These are phyloP conservation scores for Psix sp. DNA, from an alignment of 1,140 invertebrate genomes.

Conservation along the genomic window DNA sequence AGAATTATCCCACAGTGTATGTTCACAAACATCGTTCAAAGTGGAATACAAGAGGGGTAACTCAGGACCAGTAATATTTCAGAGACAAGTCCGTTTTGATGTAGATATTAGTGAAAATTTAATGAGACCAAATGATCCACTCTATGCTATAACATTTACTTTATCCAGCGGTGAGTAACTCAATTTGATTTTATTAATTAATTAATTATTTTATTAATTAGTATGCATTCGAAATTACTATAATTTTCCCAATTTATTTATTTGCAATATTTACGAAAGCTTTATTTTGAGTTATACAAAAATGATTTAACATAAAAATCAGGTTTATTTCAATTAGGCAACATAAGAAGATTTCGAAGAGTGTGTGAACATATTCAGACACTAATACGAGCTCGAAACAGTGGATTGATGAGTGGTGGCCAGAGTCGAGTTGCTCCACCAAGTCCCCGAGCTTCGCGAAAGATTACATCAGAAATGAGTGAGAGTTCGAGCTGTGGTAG, in stretches of 20 bases:
- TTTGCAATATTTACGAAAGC: neutral
- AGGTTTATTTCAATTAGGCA: slow-evolving; percentile 81
- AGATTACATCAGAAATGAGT: slow-evolving; percentile 84
- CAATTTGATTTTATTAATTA: too few species aligned
- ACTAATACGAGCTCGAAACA: slow-evolving; percentile 83
- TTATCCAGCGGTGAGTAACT: slow-evolving; percentile 92
- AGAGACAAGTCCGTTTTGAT: slow-evolving; percentile 96
- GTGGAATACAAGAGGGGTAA: slow-evolving; percentile 97
- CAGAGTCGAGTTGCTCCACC: slow-evolving; percentile 82
- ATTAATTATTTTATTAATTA: neutral
- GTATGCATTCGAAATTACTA: too few species aligned
- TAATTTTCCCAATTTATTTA: slow-evolving; percentile 4
- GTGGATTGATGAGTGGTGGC: slow-evolving; percentile 72
- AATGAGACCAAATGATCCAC: slow-evolving; percentile 86
- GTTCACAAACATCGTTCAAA: slow-evolving; percentile 98
- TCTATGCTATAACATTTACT: slow-evolving; percentile 97
- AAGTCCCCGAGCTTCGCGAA: slow-evolving; percentile 83
- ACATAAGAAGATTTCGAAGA: slow-evolving; percentile 94
- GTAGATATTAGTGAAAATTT: slow-evolving; percentile 81
- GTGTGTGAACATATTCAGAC: slow-evolving; percentile 98
- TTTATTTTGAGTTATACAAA: slow-evolving; percentile 3
- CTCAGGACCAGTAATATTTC: slow-evolving; percentile 96
- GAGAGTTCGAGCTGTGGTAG: slow-evolving; percentile 90
- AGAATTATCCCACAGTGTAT: slow-evolving; percentile 97
- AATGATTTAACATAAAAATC: too few species aligned